These are phyloP conservation scores for Azemiops feae DNA, from an alignment of 2,113 vertebrate species.

Conservation along the genomic window DNA sequence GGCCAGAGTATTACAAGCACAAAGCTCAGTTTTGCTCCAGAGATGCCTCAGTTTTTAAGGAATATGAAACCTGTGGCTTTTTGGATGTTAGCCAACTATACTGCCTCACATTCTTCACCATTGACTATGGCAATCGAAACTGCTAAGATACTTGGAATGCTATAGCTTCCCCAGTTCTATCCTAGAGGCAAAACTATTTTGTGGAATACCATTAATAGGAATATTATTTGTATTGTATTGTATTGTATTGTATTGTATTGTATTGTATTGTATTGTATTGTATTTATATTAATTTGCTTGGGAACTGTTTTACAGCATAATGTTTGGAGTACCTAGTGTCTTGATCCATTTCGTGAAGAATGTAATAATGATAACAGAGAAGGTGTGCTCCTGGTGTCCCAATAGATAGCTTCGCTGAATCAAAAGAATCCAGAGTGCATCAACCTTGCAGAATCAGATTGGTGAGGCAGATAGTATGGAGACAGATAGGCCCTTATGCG, in stretches of 20 bases:
- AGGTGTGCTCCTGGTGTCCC: neutral
- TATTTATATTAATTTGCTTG: neutral
- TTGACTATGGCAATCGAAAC: neutral
- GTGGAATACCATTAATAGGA: neutral
- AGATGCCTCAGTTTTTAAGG: neutral
- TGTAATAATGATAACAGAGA: neutral
- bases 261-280: no score
- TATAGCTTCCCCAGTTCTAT: neutral
- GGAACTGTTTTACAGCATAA: neutral
- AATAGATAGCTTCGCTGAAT: no score
- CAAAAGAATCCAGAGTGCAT: no score
- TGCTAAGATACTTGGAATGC: neutral
- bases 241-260: no score
- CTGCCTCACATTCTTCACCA: neutral
- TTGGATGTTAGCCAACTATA: neutral
- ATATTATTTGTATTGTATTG: no score
- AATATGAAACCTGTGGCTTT: neutral
- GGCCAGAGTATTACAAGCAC: neutral
- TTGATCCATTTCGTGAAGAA: neutral
- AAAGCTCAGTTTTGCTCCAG: neutral
- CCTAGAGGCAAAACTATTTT: neutral
- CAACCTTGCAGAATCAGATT: no score
- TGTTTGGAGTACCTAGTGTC: neutral
- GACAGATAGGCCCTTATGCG: no score
- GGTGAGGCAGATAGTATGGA: no score